These are phyloP conservation scores for Tautogolabrus adspersus DNA, from an alignment of 2,113 vertebrate species.

Conservation along the genomic window DNA sequence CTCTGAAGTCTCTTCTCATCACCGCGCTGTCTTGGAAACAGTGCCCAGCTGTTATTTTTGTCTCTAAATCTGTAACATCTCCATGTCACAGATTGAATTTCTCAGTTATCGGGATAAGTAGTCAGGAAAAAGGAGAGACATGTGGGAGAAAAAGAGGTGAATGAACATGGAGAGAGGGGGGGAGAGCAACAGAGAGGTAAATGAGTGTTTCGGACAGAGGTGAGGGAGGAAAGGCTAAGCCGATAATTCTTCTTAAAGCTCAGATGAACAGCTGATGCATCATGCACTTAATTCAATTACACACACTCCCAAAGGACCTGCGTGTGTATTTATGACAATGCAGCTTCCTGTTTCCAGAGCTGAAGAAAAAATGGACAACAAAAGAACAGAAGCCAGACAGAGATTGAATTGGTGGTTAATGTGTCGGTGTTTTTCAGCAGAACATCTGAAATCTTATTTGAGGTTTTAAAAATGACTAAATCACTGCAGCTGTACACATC, in stretches of 20 bases:
- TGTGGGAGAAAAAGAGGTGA: not conserved
- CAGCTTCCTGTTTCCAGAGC: conserved; percentile 6
- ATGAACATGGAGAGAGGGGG: not conserved
- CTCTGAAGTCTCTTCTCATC: conserved; percentile 4
- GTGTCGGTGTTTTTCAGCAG: not conserved
- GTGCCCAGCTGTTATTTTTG: conserved; percentile 9
- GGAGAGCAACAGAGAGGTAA: conserved; percentile 2
- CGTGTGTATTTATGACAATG: conserved; percentile 15
- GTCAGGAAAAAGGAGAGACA: conserved; percentile 9
- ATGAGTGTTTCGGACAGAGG: conserved; percentile 1
- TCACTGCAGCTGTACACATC: no score
- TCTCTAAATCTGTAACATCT: conserved; percentile 10
- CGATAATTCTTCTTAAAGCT: conserved; percentile 71
- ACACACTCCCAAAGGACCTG: conserved; percentile 44
- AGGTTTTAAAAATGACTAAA: not conserved
- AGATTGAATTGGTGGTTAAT: not conserved
- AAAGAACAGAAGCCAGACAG: not conserved
- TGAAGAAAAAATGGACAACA: not conserved
- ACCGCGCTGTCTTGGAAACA: not conserved
- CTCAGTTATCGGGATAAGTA: not conserved
- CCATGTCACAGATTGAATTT: conserved; percentile 16
- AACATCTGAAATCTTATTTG: not conserved
- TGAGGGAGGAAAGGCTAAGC: conserved; percentile 57
- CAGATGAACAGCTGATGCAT: conserved; percentile 78
- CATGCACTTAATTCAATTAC: conserved; percentile 70